Evolutionary conservation across 2,797 vertebrate genomes (phyloP), one percentile per base, ranked within the genome.

Genomic region (Gouania willdenowi): DNA sequence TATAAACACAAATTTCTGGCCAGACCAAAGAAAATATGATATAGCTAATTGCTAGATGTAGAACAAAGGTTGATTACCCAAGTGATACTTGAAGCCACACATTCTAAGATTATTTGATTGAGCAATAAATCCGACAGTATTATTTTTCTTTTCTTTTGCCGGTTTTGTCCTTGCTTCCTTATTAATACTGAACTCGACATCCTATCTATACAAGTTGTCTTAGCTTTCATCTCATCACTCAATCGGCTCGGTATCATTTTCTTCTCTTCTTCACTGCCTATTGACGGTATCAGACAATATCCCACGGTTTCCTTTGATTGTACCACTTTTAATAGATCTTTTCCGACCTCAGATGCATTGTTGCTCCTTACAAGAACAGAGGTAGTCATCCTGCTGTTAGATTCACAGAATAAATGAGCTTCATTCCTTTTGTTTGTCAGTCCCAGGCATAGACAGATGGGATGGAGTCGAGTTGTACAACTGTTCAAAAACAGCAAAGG

Each of bases 281-380:
- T 35, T 23, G 38, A 49, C 12, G 25, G 41, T 39, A 54, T 64
- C 41, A 59, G 10, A 52, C 22, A 41, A 24, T 53, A 34, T 40
- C 12, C 26, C 47, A 39, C 17, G 19, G 45, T 58, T 56, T 38
- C 23, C 56, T 37, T 41, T 50, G 54, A 34, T 35, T 43, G 23
- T 23, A 15, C 18, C 19, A 32, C 44, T 60, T 32, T 70, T 58
- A 65, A 46, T 32, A 38, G 6, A 20, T 41, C 44, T 20, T 8
- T n/a, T 22, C 20, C 38, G 62, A 65, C 59, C 51, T 52, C 2
- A 41, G 36, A 14, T 19, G 24, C 1, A 10, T 36, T 10, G 2
- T 25, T 25, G 8, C 19, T 46, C 23, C 22, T 21, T 23, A 9
- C 37, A 27, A 34, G 15, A 20, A 12, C 6, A n/a, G 26, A 25